Evolutionary conservation across 2,888 invertebrate genomes (phyloP), one percentile per base, ranked within the genome.

Genomic region (Drosophila cognata): DNA sequence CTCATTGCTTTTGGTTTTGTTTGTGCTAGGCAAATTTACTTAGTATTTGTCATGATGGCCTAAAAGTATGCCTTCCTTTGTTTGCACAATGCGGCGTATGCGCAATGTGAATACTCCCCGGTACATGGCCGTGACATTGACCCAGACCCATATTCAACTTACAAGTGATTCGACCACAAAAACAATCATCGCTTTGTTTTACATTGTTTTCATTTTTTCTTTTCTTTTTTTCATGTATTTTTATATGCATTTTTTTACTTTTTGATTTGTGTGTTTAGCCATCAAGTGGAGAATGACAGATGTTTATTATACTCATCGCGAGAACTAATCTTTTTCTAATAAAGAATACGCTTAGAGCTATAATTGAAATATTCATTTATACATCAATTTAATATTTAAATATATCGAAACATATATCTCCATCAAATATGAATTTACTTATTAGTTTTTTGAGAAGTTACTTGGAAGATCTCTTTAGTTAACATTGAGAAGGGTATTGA

Each of bases 51-150:
- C 28, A 28, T 29, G 53, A 43, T 74, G 72, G 89, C 85, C 85
- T 84, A 85, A 85, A 85, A 85, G 85, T 85, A 85, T 85, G 81
- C 84, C 88, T 61, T 16, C 33, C 41, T 69, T 36, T 73, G 71
- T 74, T 75, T 75, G 52, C 38, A 36, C 53, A 64, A 53, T 52
- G 64, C 74, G 71, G 66, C 66, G 73, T 64, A 77, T 73, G 41
- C 76, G 76, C 66, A 77, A 76, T 53, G 48, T 21, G 57, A 25
- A 29, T 2, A 29, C 51, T 46, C 11, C 21, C 7, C 8, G 2
- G 8, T 48, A 25, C 71, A 48, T 50, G 61, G 50, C 43, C 70
- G 25, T 68, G 62, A 64, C 63, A 69, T 77, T 83, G 71, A 61
- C 63, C 76, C 55, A 64, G 55, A 55, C 50, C 67, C 41, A 60